A percentile compares a stretch with the other conserved stretches of the same genome.
Evolutionary conservation across 1,140 invertebrate genomes (phyloP).

Genomic region (Camponotus pennsylvanicus): DNA sequence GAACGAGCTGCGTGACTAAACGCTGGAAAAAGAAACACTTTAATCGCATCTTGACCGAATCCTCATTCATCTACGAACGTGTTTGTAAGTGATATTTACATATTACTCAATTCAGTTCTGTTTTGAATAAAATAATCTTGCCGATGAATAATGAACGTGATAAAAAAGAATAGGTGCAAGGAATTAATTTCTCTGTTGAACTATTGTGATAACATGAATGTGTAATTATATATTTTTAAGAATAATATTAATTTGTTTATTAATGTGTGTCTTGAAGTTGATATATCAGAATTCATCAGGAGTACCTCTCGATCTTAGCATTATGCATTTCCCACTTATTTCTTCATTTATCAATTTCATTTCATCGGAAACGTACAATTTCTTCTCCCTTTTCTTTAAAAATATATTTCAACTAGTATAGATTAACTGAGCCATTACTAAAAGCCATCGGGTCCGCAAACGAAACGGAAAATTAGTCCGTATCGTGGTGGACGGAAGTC

Average conservation of each 20-base stretch:
- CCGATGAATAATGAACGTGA: background rate
- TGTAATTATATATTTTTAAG: background rate
- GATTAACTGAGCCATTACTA: conserved; percentile 40
- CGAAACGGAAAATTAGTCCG: conserved; percentile 49
- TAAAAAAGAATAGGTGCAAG: background rate
- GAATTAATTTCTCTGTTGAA: background rate
- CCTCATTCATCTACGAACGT: background rate
- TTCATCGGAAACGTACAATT: background rate
- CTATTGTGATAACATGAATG: background rate
- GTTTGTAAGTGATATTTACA: conserved; percentile 14
- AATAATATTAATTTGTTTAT: background rate
- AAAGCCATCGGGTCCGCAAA: conserved; percentile 46
- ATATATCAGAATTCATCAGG: background rate
- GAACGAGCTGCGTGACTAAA: conserved; percentile 76
- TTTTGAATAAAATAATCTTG: background rate
- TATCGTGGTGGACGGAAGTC: conserved; percentile 34
- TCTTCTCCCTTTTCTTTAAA: background rate
- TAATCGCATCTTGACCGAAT: conserved; percentile 67
- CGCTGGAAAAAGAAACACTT: conserved; percentile 60
- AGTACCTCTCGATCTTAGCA: background rate
- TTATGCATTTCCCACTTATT: background rate
- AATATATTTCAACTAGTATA: conserved; percentile 26
- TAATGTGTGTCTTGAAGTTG: background rate
- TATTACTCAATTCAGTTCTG: background rate
- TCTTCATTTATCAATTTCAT: conserved; percentile 16